phyloP scores from a whole-genome alignment of 1,140 invertebrate genomes.

The Leptopilina boulardi region DNA sequence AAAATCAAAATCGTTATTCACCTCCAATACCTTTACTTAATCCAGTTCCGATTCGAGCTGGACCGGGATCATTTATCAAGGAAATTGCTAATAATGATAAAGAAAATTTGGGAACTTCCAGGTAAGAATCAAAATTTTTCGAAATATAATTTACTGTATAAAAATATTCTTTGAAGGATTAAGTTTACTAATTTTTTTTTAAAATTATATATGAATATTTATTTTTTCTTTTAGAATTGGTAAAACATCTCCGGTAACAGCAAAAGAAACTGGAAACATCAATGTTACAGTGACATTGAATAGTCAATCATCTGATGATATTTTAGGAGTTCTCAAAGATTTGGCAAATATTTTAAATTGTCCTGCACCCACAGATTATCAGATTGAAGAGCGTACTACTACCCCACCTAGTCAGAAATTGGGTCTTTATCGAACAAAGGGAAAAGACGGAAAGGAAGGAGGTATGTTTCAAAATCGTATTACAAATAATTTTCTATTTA shows the following conservation, averaged over 20 bases:
- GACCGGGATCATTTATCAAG: constrained; percentile 76
- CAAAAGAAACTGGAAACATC: constrained; percentile 88
- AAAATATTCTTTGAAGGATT: too few species aligned
- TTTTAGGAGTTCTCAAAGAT: constrained; percentile 91
- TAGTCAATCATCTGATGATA: constrained; percentile 93
- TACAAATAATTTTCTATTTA: background rate
- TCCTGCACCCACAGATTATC: constrained; percentile 89
- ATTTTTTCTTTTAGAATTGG: constrained; percentile 61
- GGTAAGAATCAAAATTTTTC: constrained; percentile 59
- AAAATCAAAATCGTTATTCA: constrained; percentile 80
- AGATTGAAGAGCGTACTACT: constrained; percentile 87
- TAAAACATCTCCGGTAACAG: constrained; percentile 78
- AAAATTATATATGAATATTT: constrained; percentile 31
- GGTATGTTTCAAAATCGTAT: constrained; percentile 61
- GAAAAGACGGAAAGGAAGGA: constrained; percentile 90
- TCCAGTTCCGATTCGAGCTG: constrained; percentile 84
- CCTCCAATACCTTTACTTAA: constrained; percentile 85
- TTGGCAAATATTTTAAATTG: constrained; percentile 95
- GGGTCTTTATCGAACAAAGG: constrained; percentile 86
- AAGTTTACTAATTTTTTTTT: background rate
- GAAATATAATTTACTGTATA: too few species aligned
- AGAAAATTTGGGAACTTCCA: constrained; percentile 73
- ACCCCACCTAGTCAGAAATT: constrained; percentile 88
- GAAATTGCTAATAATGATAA: constrained; percentile 77
- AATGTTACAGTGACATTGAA: constrained; percentile 95